These are phyloP conservation scores for Griposia aprilina DNA, from an alignment of 2,888 invertebrate genomes.

Conservation along the genomic window DNA sequence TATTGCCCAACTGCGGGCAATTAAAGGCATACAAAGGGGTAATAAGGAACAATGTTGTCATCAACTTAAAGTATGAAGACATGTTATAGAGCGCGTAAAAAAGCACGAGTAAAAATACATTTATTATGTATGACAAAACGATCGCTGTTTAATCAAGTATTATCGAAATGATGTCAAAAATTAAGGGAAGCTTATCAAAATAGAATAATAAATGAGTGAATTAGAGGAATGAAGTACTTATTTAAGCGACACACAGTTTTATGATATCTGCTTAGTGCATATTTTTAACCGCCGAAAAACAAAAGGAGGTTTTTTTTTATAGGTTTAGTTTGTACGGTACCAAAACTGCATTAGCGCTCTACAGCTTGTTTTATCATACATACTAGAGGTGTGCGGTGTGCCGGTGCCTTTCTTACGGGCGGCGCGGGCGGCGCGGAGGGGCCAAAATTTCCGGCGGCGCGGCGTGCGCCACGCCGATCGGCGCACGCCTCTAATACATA, in stretches of 20 bases:
- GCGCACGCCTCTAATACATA: not conserved
- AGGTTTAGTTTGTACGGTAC: not conserved
- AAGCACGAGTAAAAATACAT: not conserved
- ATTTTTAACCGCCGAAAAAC: too few species aligned
- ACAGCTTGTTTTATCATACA: not conserved
- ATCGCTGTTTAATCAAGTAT: not conserved
- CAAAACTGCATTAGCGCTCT: slow-evolving; percentile 4
- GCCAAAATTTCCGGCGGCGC: too few species aligned
- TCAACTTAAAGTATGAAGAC: not conserved
- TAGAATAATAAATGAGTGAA: not conserved
- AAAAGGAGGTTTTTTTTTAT: too few species aligned
- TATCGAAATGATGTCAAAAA: not conserved
- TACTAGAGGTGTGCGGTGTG: too few species aligned
- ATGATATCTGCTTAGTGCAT: not conserved
- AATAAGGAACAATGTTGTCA: not conserved
- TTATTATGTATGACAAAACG: not conserved
- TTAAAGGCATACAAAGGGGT: not conserved
- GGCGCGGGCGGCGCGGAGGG: too few species aligned
- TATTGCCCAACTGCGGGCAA: not conserved
- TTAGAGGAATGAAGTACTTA: not conserved
- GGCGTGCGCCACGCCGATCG: too few species aligned
- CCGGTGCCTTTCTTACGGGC: too few species aligned
- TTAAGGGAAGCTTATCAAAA: not conserved
- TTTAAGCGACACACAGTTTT: not conserved
- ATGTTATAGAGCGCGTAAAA: not conserved